Conservation (phyloP, 2,113 vertebrate genomes). For the Boleophthalmus pectinirostris region DNA sequence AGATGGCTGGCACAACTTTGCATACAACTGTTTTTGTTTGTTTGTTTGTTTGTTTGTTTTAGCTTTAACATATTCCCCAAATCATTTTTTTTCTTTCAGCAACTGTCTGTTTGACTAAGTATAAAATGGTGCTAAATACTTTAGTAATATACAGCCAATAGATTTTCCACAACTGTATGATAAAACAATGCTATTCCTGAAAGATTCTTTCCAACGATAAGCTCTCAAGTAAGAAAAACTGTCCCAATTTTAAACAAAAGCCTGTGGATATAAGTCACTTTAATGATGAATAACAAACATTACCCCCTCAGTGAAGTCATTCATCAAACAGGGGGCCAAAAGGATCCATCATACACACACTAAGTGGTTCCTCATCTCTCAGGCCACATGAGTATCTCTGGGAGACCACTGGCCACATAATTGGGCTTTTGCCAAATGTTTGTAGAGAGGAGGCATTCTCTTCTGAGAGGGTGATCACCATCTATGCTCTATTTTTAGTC, state of each 20-base stretch:
- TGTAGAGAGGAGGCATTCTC: constrained; percentile 56
- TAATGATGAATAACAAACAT: constrained; percentile 33
- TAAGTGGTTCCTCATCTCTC: constrained; percentile 40
- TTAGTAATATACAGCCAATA: not conserved
- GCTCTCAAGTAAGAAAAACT: not conserved
- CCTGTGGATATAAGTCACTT: constrained; percentile 10
- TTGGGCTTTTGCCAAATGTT: constrained; percentile 53
- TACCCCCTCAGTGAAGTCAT: constrained; percentile 32
- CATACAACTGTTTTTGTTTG: not conserved
- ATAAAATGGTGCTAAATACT: not conserved
- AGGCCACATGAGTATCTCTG: constrained; percentile 24
- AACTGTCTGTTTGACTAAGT: not conserved
- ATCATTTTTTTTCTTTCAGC: not conserved
- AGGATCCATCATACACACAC: constrained; percentile 21
- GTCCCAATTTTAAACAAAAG: constrained; percentile 9
- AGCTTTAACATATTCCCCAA: not conserved
- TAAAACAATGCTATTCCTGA: not conserved
- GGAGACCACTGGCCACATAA: constrained; percentile 16
- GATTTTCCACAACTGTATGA: not conserved
- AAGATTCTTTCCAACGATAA: not conserved
- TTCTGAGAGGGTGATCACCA: constrained; percentile 64
- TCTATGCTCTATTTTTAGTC: constrained; percentile 72
- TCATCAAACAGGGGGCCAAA: constrained; percentile 36
- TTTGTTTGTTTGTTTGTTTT: not conserved
- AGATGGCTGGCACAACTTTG: not conserved